Base-by-base conservation (phyloP, 2,888 invertebrate species). In the Oasisia sp. region DNA sequence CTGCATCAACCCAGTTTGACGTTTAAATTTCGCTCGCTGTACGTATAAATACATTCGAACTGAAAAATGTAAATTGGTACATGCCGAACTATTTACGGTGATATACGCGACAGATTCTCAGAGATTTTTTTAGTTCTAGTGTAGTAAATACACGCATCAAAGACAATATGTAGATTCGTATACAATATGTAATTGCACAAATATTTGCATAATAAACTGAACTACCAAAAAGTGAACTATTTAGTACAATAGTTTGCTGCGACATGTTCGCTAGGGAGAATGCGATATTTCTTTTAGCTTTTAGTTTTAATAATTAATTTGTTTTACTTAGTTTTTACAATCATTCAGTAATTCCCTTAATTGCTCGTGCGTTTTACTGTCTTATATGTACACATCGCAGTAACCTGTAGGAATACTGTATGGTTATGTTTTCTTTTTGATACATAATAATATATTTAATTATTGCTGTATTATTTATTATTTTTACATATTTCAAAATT, bases 21-120 rank as follows among this genome's bases (percentile, higher is more conserved):
- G 74, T 74, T 74, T 74, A 74, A 74, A 74, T 74, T 74, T 74
- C 74, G 74, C 74, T 74, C 74, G 74, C 74, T 74, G 74, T 7
- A 74, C 74, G 74, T n/a, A 74, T 27, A 74, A 27, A 74, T 74
- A 74, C 74, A 74, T 74, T n/a, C 74, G n/a, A n/a, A 74, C 74
- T 19, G 19, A 7, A 74, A 74, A 14, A 74, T 74, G 74, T 74
- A 74, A 74, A 74, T 74, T 74, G 74, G 74, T 74, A 7, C 38
- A 38, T 74, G 27, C 74, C 74, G 74, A 74, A 74, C 74, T 74
- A 74, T 74, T 74, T 74, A 74, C 74, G 74, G 74, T 19, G 14
- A 27, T 14, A 74, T 74, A 74, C n/a, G 74, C 27, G 74, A 74
- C 74, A 27, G 27, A 27, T 74, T 74, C 74, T 74, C 27, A 7